Base-by-base conservation (phyloP, 2,888 invertebrate genomes). In the Lasioglossum lativentre region DNA sequence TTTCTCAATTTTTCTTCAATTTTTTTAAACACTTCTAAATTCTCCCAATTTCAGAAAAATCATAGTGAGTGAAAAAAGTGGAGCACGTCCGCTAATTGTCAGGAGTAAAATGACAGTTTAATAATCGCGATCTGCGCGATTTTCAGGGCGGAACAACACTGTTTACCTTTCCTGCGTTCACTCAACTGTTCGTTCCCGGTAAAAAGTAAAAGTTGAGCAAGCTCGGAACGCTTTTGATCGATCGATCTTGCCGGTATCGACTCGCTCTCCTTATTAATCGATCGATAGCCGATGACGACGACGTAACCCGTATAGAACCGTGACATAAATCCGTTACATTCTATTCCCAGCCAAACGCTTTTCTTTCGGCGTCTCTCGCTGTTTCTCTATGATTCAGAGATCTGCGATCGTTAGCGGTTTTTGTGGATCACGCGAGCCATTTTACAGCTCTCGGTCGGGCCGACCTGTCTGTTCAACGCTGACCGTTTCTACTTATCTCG, bases 121-220 rank as follows among this genome's bases (percentile, higher is more conserved):
- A 68, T 34, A 77, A 72, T 66, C 75, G 6, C n/a, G 14, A 30
- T 42, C 34, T 27, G 52, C 40, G n/a, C 1, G 56, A 30, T 85
- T 84, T 86, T 81, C 78, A 86, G 83, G 77, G 79, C 83, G 79
- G 52, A 88, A 86, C 83, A 34, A n/a, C 34, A 70, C 59, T 8
- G 16, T 30, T 66, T 34, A 34, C 66, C 16, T 47, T 14, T 27
- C 3, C 23, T 30, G 14, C 68, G 47, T 14, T 27, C 59, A 2
- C 30, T 5, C 14, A 6, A 63, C 56, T 59, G 78, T 66, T 19
- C 1, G 34, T 8, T 8, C 34, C 10, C 70, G 75, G 74, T 68
- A 73, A 87, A 82, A 82, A 85, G 88, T 86, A 86, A 89, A 74
- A 87, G 87, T 79, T 77, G 34, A 47, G 47, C 47, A 34, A 76